Conservation (phyloP, 2,888 invertebrate species). For the Caenorhabditis zanzibari region DNA sequence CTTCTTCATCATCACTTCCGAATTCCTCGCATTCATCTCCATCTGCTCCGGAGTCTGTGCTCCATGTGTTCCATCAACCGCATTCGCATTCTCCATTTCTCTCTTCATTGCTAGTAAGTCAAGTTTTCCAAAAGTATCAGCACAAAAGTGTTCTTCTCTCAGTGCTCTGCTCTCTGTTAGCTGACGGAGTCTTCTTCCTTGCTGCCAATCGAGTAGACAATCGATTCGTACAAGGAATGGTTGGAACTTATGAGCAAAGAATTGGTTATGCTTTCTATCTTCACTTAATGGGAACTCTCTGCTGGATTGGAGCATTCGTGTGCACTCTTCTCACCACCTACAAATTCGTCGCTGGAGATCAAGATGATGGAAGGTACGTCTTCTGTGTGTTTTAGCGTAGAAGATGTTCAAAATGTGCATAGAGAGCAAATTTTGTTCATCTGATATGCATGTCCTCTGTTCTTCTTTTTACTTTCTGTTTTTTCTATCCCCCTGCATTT, state of each 20-base stretch:
- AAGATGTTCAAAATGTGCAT: background rate
- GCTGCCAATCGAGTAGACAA: slow-evolving; percentile 83
- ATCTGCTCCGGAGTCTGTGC: slow-evolving; percentile 82
- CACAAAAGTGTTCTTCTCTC: too few species aligned
- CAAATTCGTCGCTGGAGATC: slow-evolving; percentile 73
- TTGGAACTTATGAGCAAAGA: slow-evolving; percentile 83
- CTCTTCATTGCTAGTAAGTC: slow-evolving; percentile 81
- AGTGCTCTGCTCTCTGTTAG: slow-evolving; percentile 81
- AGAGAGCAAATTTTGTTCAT: background rate
- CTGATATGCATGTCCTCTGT: slow-evolving; percentile 18
- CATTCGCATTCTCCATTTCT: slow-evolving; percentile 81
- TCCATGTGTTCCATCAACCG: slow-evolving; percentile 79
- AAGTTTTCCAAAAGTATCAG: too few species aligned
- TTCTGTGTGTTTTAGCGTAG: background rate
- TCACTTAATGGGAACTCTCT: slow-evolving; percentile 81
- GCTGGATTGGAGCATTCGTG: slow-evolving; percentile 80
- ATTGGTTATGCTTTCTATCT: slow-evolving; percentile 83
- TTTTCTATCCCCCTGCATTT: slow-evolving; percentile 1
- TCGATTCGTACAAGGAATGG: slow-evolving; percentile 82
- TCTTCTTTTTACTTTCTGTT: slow-evolving; percentile 14
- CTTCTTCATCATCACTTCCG: slow-evolving; percentile 81
- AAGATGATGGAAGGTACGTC: slow-evolving; percentile 71
- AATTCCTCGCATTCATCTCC: slow-evolving; percentile 79
- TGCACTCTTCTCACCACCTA: slow-evolving; percentile 81
- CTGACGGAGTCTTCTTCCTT: slow-evolving; percentile 82